phyloP scores from a whole-genome alignment of 2,888 invertebrate species.

The Encarsia formosa region DNA sequence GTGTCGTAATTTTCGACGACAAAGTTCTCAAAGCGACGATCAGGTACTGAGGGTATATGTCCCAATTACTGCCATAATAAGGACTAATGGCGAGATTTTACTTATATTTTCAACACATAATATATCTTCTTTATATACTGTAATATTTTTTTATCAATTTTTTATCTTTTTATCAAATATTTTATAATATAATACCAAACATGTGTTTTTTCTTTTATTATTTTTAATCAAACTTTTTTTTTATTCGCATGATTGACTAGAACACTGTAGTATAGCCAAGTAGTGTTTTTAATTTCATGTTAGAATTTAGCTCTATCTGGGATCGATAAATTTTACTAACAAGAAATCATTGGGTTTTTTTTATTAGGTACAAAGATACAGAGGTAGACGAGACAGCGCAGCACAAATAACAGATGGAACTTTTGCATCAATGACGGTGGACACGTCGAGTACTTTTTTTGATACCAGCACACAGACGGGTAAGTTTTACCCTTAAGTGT shows the following conservation, averaged over 20 bases:
- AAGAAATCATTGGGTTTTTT: no score
- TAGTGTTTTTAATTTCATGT: no score
- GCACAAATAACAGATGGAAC: conserved; percentile 90
- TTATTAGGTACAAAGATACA: conserved; percentile 49
- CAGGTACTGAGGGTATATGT: conserved; percentile 48
- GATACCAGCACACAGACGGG: conserved; percentile 92
- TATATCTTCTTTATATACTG: background rate
- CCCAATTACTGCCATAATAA: conserved; percentile 13
- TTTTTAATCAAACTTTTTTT: background rate
- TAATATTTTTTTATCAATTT: background rate
- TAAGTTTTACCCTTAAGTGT: conserved; percentile 52
- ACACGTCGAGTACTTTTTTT: conserved; percentile 87
- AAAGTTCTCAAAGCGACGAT: conserved; percentile 86
- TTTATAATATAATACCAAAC: background rate
- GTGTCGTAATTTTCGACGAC: conserved; percentile 84
- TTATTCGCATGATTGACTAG: no score
- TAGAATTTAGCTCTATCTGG: no score
- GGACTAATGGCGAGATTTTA: background rate
- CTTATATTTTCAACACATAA: background rate
- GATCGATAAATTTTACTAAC: no score
- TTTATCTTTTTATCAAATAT: background rate
- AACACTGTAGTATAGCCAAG: no score
- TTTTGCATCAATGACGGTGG: conserved; percentile 87
- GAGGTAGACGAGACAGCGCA: conserved; percentile 77
- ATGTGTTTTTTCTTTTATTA: no score